These are phyloP conservation scores for Motacilla alba DNA, from an alignment of 2,113 vertebrate species.

Conservation along the genomic window DNA sequence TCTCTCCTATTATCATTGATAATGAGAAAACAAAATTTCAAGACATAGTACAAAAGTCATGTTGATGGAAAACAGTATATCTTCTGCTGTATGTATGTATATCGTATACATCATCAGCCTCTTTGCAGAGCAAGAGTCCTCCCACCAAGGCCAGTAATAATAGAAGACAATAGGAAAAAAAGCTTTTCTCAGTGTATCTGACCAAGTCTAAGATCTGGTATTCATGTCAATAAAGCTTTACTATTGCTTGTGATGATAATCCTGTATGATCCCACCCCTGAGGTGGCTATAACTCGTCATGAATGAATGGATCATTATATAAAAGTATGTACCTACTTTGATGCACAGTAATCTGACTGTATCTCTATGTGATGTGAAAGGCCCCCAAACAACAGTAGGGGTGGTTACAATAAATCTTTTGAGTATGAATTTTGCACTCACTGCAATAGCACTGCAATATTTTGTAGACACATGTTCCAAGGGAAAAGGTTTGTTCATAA, in stretches of 20 bases:
- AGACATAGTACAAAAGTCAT: not conserved
- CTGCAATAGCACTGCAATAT: not conserved
- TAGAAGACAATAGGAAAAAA: not conserved
- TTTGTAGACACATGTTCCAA: not conserved
- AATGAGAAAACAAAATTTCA: not conserved
- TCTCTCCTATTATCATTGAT: not conserved
- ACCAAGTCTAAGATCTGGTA: not conserved
- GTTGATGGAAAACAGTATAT: not conserved
- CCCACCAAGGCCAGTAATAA: not conserved
- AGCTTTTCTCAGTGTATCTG: not conserved
- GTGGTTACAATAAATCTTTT: not conserved
- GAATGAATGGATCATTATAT: not conserved
- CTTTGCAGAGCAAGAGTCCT: not conserved
- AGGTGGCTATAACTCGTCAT: not conserved
- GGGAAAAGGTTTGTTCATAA: not conserved
- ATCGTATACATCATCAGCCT: not conserved
- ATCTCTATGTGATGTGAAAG: not conserved
- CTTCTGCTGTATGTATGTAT: not conserved
- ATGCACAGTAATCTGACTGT: not conserved
- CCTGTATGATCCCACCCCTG: not conserved
- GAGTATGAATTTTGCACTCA: not conserved
- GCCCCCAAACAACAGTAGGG: not conserved
- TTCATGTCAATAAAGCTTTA: slow-evolving; percentile 15
- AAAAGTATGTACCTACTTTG: not conserved
- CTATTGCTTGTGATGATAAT: slow-evolving; percentile 1